A percentile compares a stretch with the other conserved stretches of the same genome.
Conservation (phyloP, 2,797 vertebrate species). For the Oophaga sylvatica region DNA sequence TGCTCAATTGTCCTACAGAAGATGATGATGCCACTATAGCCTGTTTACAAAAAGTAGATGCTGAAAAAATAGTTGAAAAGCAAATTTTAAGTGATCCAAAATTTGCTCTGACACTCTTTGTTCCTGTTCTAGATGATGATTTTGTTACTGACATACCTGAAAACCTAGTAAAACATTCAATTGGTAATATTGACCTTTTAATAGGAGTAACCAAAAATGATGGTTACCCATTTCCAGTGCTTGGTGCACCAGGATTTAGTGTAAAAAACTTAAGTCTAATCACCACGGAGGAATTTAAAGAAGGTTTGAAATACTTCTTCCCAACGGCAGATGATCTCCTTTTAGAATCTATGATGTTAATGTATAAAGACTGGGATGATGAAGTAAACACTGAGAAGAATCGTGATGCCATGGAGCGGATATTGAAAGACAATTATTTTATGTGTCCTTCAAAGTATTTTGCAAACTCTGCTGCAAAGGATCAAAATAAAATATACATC, state of each 20-base stretch:
- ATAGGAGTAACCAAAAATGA: slow-evolving; percentile 76
- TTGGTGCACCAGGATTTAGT: slow-evolving; percentile 66
- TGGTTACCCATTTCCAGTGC: slow-evolving; percentile 69
- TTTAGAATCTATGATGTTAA: slow-evolving; percentile 64
- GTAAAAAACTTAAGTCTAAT: slow-evolving; percentile 68
- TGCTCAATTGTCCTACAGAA: slow-evolving; percentile 69
- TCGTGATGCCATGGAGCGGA: slow-evolving; percentile 67
- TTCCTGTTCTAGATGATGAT: slow-evolving; percentile 71
- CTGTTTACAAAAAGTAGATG: slow-evolving; percentile 69
- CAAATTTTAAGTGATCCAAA: slow-evolving; percentile 49
- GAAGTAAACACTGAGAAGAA: slow-evolving; percentile 66
- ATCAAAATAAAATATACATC: slow-evolving; percentile 68
- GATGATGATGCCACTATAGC: slow-evolving; percentile 63
- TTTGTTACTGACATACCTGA: slow-evolving; percentile 71
- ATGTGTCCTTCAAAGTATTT: slow-evolving; percentile 72
- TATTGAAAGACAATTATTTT: slow-evolving; percentile 70
- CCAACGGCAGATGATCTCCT: slow-evolving; percentile 46
- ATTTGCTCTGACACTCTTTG: slow-evolving; percentile 56
- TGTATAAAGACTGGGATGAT: slow-evolving; percentile 78
- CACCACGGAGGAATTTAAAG: slow-evolving; percentile 67
- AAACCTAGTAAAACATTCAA: slow-evolving; percentile 66
- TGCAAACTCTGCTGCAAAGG: slow-evolving; percentile 67
- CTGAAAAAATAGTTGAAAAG: slow-evolving; percentile 58
- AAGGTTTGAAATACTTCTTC: slow-evolving; percentile 63
- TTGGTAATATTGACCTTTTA: slow-evolving; percentile 72